Evolutionary conservation across 2,888 invertebrate species (phyloP).

Genomic region (Eupithecia tripunctaria): DNA sequence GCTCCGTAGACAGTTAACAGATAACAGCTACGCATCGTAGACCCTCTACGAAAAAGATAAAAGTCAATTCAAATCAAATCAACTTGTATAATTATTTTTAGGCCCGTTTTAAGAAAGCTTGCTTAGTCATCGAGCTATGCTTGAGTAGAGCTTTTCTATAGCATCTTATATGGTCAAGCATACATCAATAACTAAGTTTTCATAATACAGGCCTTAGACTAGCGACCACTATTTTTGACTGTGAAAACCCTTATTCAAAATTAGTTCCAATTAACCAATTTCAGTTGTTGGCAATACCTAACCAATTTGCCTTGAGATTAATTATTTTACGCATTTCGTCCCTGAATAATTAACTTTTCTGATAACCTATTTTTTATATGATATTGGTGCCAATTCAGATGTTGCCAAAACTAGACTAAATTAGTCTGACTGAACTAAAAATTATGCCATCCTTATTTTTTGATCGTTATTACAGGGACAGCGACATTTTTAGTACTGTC

Average conservation of each 20-base stretch:
- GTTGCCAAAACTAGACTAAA: too few relatives aligned
- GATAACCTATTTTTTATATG: not conserved
- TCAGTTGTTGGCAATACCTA: not conserved
- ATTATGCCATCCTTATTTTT: too few relatives aligned
- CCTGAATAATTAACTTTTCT: not conserved
- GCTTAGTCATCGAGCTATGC: too few relatives aligned
- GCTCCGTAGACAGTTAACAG: slow-evolving; percentile 4
- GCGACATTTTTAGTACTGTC: too few relatives aligned
- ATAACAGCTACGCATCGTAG: slow-evolving; percentile 23
- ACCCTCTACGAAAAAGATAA: slow-evolving; percentile 22
- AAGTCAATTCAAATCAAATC: not conserved
- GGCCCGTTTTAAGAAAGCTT: too few relatives aligned
- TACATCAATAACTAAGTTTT: too few relatives aligned
- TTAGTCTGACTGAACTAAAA: too few relatives aligned
- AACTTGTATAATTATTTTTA: not conserved
- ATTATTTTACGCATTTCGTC: not conserved
- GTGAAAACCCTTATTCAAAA: not conserved
- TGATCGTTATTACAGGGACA: too few relatives aligned
- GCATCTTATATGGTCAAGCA: too few relatives aligned
- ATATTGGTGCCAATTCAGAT: too few relatives aligned
- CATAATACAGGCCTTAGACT: too few relatives aligned
- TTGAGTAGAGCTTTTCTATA: too few relatives aligned
- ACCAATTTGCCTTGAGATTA: not conserved
- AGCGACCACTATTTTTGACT: not conserved
- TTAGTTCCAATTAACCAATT: not conserved